Evolutionary conservation across 2,888 invertebrate genomes (phyloP).

Genomic region (Dicyrtoma fusca): DNA sequence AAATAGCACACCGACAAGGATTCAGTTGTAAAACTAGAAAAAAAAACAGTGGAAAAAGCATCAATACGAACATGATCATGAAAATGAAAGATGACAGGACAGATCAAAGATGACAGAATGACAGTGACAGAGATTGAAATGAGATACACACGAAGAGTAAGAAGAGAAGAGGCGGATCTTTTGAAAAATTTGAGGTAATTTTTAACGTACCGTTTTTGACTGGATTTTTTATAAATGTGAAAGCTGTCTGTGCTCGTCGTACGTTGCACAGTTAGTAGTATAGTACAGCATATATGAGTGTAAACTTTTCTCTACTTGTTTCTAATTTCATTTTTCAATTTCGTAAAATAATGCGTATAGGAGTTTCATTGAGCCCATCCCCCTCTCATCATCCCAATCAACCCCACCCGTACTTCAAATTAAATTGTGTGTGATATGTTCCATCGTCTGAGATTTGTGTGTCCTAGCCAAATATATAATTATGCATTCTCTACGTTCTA

Average conservation of each 20-base stretch:
- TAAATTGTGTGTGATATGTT: too few relatives aligned
- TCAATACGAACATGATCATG: too few relatives aligned
- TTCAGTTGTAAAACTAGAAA: not conserved
- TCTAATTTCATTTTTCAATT: conserved; percentile 1
- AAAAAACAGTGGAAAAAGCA: not conserved
- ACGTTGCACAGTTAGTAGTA: conserved; percentile 27
- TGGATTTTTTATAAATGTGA: conserved; percentile 12
- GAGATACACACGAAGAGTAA: conserved; percentile 6
- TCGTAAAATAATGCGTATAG: not conserved
- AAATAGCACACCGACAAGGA: not conserved
- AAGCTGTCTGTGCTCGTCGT: conserved; percentile 34
- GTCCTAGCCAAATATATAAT: too few relatives aligned
- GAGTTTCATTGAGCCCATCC: not conserved
- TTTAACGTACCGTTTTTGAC: conserved; percentile 32
- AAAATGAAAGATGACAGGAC: not conserved
- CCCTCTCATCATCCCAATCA: not conserved
- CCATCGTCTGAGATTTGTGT: too few relatives aligned
- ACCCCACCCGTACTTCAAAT: too few relatives aligned
- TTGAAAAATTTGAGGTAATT: conserved; percentile 15
- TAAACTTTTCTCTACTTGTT: not conserved
- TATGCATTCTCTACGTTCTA: too few relatives aligned
- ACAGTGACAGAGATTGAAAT: not conserved
- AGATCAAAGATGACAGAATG: conserved; percentile 11
- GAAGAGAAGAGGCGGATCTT: not conserved
- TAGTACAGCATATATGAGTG: not conserved